phyloP scores from a whole-genome alignment of 1,140 invertebrate genomes.

The Sipha flava region DNA sequence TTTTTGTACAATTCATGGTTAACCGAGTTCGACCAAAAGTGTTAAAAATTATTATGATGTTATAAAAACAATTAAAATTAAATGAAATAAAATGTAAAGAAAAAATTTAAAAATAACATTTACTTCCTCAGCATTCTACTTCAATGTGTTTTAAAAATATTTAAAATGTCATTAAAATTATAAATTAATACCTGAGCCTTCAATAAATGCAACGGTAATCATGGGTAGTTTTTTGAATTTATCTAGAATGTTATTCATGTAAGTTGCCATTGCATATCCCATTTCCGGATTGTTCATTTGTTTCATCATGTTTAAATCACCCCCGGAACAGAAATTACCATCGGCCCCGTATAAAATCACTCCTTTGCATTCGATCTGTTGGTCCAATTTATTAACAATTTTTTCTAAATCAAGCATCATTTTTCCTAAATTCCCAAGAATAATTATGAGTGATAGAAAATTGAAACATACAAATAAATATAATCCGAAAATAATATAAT shows the following conservation, averaged over 20 bases:
- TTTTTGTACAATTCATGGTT: no score
- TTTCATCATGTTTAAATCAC: conserved; percentile 49
- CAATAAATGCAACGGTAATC: conserved; percentile 48
- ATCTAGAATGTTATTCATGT: conserved; percentile 49
- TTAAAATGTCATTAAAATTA: no score
- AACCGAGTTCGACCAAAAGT: no score
- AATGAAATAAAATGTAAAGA: no score
- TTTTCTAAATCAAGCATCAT: conserved; percentile 55
- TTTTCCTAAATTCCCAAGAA: conserved; percentile 43
- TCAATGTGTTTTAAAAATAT: no score
- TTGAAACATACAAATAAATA: no score
- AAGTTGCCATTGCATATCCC: conserved; percentile 47
- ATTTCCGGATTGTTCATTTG: conserved; percentile 41
- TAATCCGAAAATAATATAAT: no score
- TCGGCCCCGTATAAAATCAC: conserved; percentile 48
- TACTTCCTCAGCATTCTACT: no score
- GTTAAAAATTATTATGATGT: no score
- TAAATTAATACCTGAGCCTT: conserved; percentile 44
- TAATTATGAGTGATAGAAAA: no score
- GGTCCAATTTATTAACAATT: conserved; percentile 45
- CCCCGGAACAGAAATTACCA: conserved; percentile 53
- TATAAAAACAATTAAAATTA: no score
- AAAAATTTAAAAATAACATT: no score
- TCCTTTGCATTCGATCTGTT: conserved; percentile 50
- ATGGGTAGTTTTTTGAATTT: conserved; percentile 48